These are phyloP conservation scores for Chrysogorgia sp. DNA, from an alignment of 92 coral and sea anemone genomes.

Conservation along the genomic window DNA sequence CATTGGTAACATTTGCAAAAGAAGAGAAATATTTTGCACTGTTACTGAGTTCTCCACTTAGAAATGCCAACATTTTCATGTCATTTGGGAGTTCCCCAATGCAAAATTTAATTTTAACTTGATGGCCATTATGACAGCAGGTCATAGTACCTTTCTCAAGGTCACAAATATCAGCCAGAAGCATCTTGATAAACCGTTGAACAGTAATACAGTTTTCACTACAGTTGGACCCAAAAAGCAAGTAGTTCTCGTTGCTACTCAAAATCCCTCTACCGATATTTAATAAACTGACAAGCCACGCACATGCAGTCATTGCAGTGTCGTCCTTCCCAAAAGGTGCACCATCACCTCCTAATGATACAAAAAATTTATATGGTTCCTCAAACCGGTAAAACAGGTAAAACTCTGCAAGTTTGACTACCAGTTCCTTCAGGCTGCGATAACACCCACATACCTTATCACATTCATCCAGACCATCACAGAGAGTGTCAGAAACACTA, in stretches of 20 bases:
- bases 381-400: constrained; percentile 39
- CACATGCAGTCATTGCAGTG: constrained; percentile 27
- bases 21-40: constrained; percentile 33
- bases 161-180: constrained; percentile 19
- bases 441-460: constrained; percentile 47
- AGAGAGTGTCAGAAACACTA: constrained; percentile 29
- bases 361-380: constrained; percentile 37
- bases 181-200: constrained; percentile 43
- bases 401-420: constrained; percentile 37
- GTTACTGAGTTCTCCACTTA: constrained; percentile 50
- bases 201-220: constrained; percentile 38
- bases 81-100: constrained; percentile 56
- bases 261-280: constrained; percentile 44
- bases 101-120: constrained; percentile 44
- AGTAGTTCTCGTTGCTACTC: constrained; percentile 41
- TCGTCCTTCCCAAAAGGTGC: constrained; percentile 55
- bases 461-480: constrained; percentile 38
- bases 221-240: constrained; percentile 21
- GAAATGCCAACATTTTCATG: constrained; percentile 59
- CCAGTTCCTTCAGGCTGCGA: constrained; percentile 25
- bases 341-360: too few relatives aligned
- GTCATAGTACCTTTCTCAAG: constrained; percentile 36
- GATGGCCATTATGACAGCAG: constrained; percentile 8
- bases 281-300: constrained; percentile 41
- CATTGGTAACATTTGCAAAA: constrained; percentile 39